A percentile compares a stretch with the other conserved stretches of the same genome.
Evolutionary conservation across 2,113 vertebrate species (phyloP).

Genomic region (Pomatorhinus ruficollis): DNA sequence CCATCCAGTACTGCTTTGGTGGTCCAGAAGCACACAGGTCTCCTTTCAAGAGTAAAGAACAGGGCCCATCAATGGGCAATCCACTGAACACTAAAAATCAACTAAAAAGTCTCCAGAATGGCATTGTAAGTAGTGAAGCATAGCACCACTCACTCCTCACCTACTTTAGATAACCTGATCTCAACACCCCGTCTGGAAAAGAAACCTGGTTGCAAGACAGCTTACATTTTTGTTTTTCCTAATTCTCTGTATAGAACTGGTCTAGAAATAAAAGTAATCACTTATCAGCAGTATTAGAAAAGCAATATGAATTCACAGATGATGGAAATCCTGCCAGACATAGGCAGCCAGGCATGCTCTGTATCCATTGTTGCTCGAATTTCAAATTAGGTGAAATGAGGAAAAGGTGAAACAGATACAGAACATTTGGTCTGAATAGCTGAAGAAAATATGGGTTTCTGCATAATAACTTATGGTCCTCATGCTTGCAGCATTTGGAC

Average conservation of each 20-base stretch:
- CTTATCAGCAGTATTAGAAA: conserved; percentile 30
- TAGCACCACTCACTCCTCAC: not conserved
- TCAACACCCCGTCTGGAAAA: not conserved
- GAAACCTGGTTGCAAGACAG: not conserved
- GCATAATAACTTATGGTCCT: not conserved
- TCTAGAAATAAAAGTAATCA: conserved; percentile 1
- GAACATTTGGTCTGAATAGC: conserved; percentile 37
- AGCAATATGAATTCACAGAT: not conserved
- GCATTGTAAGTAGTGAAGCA: not conserved
- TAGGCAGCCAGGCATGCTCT: conserved; percentile 3
- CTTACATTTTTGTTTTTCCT: not conserved
- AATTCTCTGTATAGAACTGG: not conserved
- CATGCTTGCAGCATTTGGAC: not conserved
- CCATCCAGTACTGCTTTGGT: not conserved
- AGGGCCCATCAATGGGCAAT: not conserved
- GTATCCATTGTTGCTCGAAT: not conserved
- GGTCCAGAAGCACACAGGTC: not conserved
- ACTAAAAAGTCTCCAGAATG: not conserved
- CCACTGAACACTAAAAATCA: not conserved
- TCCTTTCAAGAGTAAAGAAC: not conserved
- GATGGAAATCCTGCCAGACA: not conserved
- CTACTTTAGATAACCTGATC: not conserved
- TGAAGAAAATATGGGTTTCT: conserved; percentile 17
- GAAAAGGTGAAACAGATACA: conserved; percentile 37
- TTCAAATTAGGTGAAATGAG: conserved; percentile 35